These are phyloP conservation scores for Globia sparganii DNA, from an alignment of 2,888 invertebrate genomes.

Conservation along the genomic window DNA sequence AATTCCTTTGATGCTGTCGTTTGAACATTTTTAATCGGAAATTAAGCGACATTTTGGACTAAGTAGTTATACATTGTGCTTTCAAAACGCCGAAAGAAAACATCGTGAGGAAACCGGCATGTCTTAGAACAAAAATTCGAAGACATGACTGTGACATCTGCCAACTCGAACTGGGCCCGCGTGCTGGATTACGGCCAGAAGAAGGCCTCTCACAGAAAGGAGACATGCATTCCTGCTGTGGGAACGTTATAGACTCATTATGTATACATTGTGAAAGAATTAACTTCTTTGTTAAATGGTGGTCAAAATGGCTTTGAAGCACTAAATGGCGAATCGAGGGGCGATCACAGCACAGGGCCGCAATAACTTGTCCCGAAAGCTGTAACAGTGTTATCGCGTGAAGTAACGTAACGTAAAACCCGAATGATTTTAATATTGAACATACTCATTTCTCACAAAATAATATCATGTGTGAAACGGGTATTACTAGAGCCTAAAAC, in stretches of 20 bases:
- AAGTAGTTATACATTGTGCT: slow-evolving; percentile 24
- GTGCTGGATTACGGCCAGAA: neutral
- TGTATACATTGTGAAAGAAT: neutral
- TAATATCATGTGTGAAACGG: neutral
- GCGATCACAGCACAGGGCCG: neutral
- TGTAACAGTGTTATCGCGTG: neutral
- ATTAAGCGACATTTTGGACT: slow-evolving; percentile 31
- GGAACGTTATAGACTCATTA: neutral
- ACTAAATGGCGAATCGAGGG: neutral
- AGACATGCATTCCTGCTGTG: neutral
- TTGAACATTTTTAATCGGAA: slow-evolving; percentile 37
- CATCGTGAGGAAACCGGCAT: neutral
- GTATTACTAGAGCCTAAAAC: neutral
- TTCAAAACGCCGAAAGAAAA: neutral
- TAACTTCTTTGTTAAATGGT: slow-evolving; percentile 19
- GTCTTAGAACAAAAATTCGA: neutral
- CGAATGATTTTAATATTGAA: neutral
- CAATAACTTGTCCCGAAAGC: neutral
- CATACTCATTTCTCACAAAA: neutral
- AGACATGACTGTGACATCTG: neutral
- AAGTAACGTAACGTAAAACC: neutral
- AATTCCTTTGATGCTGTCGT: slow-evolving; percentile 55
- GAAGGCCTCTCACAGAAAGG: neutral
- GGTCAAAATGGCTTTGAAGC: slow-evolving; percentile 1
- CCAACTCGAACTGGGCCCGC: no score